These are phyloP conservation scores for Phrynocephalus vlangalii DNA, from an alignment of 2,797 vertebrate genomes.

Conservation along the genomic window DNA sequence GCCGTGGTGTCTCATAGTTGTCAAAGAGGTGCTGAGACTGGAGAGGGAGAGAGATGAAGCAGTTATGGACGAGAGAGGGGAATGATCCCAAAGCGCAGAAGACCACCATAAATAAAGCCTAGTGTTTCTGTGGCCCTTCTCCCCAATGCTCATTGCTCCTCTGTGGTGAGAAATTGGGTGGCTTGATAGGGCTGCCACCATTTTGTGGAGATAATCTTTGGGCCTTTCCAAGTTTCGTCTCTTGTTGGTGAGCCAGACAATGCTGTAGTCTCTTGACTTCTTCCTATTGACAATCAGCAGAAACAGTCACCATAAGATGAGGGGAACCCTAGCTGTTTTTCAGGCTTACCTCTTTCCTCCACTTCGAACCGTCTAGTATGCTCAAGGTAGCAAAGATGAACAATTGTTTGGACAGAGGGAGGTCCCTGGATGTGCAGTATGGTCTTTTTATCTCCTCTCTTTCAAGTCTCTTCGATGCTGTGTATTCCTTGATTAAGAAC, in stretches of 20 bases:
- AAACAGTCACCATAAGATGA: not conserved
- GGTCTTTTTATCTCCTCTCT: not conserved
- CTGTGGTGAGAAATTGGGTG: not conserved
- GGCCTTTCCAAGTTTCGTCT: not conserved
- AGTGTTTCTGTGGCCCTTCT: too few species aligned
- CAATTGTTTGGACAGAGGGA: not conserved
- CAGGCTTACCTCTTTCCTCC: not conserved
- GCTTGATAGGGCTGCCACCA: too few species aligned
- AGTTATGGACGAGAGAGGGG: not conserved
- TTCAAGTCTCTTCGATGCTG: slow-evolving; percentile 79
- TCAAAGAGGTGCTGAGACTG: not conserved
- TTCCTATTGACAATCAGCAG: not conserved
- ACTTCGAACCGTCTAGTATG: not conserved
- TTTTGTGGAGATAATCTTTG: not conserved
- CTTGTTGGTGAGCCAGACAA: not conserved
- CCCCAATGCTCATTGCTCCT: too few species aligned
- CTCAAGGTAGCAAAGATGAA: too few species aligned
- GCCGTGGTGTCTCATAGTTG: not conserved
- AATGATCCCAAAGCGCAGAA: not conserved
- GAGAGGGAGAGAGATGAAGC: not conserved
- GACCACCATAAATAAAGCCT: not conserved
- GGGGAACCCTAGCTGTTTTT: not conserved
- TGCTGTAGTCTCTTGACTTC: not conserved
- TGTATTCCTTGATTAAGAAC: slow-evolving; percentile 84
- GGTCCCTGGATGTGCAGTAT: not conserved